Conservation (phyloP, 2,797 vertebrate genomes). For the Channallabes apus region DNA sequence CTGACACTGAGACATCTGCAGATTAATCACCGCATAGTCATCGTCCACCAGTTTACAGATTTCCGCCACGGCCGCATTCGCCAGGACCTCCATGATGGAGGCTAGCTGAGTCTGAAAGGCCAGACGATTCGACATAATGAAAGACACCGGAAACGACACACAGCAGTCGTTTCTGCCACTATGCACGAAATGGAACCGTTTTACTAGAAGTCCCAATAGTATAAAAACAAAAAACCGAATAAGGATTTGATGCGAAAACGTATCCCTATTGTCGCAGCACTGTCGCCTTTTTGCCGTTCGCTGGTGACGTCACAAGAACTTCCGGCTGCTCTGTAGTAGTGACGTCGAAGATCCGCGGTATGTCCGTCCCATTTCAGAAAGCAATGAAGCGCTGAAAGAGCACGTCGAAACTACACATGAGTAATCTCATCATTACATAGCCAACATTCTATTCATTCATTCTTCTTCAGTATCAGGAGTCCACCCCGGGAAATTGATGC, state of each 20-base stretch:
- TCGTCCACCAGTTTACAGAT: conserved; percentile 80
- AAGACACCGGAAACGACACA: conserved; percentile 16
- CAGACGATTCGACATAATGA: conserved; percentile 69
- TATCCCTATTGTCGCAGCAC: conserved; percentile 5
- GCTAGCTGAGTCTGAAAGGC: conserved; percentile 79
- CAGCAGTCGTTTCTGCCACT: background rate
- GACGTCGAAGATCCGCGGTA: conserved; percentile 28
- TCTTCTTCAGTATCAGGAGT: background rate
- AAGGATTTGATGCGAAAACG: background rate
- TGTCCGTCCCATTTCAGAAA: background rate
- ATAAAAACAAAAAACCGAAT: background rate
- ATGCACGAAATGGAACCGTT: background rate
- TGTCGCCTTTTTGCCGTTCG: conserved; percentile 24
- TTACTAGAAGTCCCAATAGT: background rate
- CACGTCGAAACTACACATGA: background rate
- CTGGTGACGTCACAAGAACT: conserved; percentile 43
- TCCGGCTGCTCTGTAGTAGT: conserved; percentile 48
- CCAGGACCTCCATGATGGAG: conserved; percentile 80
- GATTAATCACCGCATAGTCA: conserved; percentile 72
- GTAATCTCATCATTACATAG: background rate
- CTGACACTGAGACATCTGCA: conserved; percentile 78
- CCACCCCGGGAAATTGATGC: background rate
- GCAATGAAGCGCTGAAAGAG: background rate
- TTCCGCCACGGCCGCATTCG: conserved; percentile 77
- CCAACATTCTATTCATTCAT: background rate